Base-by-base conservation (phyloP, 2,797 vertebrate species). In the Neosilurus mollespiculum region DNA sequence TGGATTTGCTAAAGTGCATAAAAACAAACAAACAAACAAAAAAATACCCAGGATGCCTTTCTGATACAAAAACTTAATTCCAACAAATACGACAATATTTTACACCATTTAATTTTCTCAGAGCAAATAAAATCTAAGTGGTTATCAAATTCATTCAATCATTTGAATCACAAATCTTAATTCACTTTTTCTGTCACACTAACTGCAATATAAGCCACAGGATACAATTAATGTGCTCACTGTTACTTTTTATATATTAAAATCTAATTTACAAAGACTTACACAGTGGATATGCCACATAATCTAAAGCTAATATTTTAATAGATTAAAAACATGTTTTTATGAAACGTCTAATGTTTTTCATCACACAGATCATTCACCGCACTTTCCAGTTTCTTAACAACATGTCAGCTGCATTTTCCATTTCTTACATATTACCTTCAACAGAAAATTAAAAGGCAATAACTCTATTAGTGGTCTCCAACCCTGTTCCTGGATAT, bases 1-100 rank as follows among this genome's bases (percentile, higher is more conserved):
- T 91, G 90, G 71, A 90, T 87, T 85, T 90, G 89, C 90, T 91
- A 61, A 2, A 61, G 15, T 73, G 20, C 65, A 85, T 2, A 81
- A 30, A 83, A 24, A 11, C 58, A 70, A 20, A 84, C 67, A 59
- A 26, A 24, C 1, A 4, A 59, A 16, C 3, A 56, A 56, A 14
- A 56, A 56, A 14, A 56, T 59, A 34, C 4, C 9, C 5, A 9
- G 14, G 6, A 72, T 75, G 56, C 9, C 10, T 76, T 22, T 30
- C n/a, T 62, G 1, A 51, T 53, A 78, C 18, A 56, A 20, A 18
- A 37, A 34, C 24, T n/a, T 53, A 2, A 26, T 26, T 15, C 14
- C n/a, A 24, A 26, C 3, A 37, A 20, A 59, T 12, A 59, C 16
- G 0, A 54, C 16, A 9, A 34, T 58, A 58, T 30, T 56, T 34